These are phyloP conservation scores for Acanthacorydalis orientalis DNA, from an alignment of 2,888 invertebrate genomes.

Conservation along the genomic window DNA sequence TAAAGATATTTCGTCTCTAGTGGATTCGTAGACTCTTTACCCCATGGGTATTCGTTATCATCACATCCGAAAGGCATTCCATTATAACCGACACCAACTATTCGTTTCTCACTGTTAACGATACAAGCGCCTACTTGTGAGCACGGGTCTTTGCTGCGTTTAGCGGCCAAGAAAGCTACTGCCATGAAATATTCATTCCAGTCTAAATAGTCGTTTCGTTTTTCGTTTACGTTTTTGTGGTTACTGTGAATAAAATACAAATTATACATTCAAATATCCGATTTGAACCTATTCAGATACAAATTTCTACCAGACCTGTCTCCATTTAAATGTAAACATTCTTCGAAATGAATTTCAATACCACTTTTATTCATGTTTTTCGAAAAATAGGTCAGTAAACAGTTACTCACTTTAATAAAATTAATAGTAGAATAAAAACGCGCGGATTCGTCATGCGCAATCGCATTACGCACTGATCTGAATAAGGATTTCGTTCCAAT, in stretches of 20 bases:
- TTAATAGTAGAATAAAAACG: no score
- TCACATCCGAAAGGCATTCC: conserved; percentile 85
- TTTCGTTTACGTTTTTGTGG: conserved; percentile 19
- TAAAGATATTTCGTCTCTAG: conserved; percentile 71
- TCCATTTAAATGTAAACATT: no score
- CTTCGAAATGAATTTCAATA: no score
- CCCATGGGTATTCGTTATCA: conserved; percentile 86
- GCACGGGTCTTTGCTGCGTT: conserved; percentile 86
- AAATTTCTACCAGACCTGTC: no score
- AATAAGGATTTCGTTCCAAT: no score
- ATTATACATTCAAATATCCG: no score
- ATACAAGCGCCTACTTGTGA: conserved; percentile 94
- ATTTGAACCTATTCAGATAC: no score
- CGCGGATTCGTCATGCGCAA: no score
- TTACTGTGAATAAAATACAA: not conserved
- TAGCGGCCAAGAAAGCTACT: conserved; percentile 73
- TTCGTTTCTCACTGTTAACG: conserved; percentile 68
- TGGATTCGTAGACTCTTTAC: conserved; percentile 38
- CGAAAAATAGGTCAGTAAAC: no score
- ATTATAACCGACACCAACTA: conserved; percentile 92
- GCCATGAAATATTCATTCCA: conserved; percentile 98
- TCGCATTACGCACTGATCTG: no score
- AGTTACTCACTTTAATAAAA: no score
- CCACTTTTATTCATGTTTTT: no score
- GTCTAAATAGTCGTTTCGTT: conserved; percentile 49